Evolutionary conservation across 2,113 vertebrate genomes (phyloP).

Genomic region (Poeciliopsis retropinna): DNA sequence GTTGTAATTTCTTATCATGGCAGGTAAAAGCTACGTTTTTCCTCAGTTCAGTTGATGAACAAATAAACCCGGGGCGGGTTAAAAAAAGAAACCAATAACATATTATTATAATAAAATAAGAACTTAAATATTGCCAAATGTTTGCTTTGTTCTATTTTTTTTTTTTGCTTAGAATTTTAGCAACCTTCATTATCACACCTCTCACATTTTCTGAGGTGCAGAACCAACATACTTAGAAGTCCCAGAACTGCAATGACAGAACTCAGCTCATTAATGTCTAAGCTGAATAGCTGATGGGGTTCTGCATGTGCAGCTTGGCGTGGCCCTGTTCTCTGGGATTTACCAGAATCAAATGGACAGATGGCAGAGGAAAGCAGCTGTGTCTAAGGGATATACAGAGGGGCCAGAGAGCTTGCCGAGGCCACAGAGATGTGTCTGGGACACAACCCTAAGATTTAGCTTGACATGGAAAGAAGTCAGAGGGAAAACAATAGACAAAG

Average conservation of each 20-base stretch:
- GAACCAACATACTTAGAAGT: slow-evolving; percentile 23
- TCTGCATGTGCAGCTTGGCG: slow-evolving; percentile 43
- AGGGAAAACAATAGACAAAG: slow-evolving; percentile 22
- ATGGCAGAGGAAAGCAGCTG: slow-evolving; percentile 64
- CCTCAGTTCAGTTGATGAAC: not conserved
- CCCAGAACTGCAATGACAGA: slow-evolving; percentile 39
- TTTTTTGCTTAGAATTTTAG: not conserved
- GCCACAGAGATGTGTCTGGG: slow-evolving; percentile 14
- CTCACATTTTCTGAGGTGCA: not conserved
- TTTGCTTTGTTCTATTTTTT: not conserved
- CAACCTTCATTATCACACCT: slow-evolving; percentile 10
- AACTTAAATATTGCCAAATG: slow-evolving; percentile 18
- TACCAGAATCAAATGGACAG: slow-evolving; percentile 58
- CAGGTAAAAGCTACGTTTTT: too few species aligned
- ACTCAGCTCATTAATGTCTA: slow-evolving; percentile 66
- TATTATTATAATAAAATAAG: too few species aligned
- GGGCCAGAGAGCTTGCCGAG: slow-evolving; percentile 9
- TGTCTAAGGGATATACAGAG: slow-evolving; percentile 44
- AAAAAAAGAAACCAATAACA: slow-evolving; percentile 3
- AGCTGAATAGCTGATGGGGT: slow-evolving; percentile 60
- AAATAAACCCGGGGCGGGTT: not conserved
- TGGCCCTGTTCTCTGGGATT: slow-evolving; percentile 52
- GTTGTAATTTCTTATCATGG: too few species aligned
- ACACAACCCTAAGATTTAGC: slow-evolving; percentile 37
- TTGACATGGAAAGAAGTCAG: slow-evolving; percentile 22